Conservation (phyloP, 2,888 invertebrate species). For the Stenurella melanura region DNA sequence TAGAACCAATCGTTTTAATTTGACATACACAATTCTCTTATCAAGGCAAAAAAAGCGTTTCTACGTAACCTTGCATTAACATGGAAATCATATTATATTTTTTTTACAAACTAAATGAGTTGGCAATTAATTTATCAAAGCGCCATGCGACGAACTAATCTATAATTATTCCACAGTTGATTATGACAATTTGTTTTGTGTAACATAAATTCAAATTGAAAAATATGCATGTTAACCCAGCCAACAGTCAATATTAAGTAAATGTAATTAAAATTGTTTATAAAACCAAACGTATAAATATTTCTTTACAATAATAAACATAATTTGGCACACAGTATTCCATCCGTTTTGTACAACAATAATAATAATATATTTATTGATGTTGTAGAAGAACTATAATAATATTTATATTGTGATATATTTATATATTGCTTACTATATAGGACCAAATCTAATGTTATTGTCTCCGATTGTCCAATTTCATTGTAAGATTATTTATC, state of each 20-base stretch:
- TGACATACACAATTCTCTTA: too few species aligned
- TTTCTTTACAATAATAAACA: slow-evolving; percentile 24
- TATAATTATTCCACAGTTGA: too few species aligned
- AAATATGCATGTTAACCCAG: background rate
- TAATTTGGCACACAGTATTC: slow-evolving; percentile 62
- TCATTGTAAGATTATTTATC: background rate
- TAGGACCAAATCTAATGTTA: slow-evolving; percentile 53
- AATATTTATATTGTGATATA: slow-evolving; percentile 60
- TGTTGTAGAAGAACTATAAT: slow-evolving; percentile 54
- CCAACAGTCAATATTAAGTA: background rate
- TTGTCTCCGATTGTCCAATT: slow-evolving; percentile 17
- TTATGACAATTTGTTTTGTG: background rate
- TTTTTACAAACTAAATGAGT: too few species aligned
- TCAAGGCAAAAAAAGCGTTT: too few species aligned
- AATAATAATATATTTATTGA: slow-evolving; percentile 59
- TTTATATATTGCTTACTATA: slow-evolving; percentile 53
- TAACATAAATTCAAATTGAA: background rate
- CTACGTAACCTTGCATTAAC: too few species aligned
- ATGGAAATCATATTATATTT: too few species aligned
- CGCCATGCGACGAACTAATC: too few species aligned
- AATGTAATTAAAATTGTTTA: background rate
- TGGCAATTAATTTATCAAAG: too few species aligned
- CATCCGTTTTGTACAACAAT: slow-evolving; percentile 69
- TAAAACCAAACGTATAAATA: background rate
- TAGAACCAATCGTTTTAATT: too few species aligned